Percentiles rank a stretch among this genome's conserved stretches.
Evolutionary conservation across 2,888 invertebrate species (phyloP).

Genomic region (Nomada hirtipes): DNA sequence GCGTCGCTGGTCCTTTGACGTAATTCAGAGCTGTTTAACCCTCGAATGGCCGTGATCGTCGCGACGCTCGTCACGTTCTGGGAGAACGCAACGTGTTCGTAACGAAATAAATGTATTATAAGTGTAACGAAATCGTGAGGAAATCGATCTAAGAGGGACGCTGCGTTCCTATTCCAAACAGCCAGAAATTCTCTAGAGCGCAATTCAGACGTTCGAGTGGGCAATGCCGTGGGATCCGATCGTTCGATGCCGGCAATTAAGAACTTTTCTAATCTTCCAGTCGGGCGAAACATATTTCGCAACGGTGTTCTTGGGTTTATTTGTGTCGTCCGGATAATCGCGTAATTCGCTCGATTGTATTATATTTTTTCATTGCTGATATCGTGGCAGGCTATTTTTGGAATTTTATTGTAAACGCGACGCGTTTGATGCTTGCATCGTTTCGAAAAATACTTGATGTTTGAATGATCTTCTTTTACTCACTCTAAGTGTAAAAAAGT

Average conservation of each 20-base stretch:
- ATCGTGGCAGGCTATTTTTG: too few relatives aligned
- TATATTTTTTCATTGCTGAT: too few relatives aligned
- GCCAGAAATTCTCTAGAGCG: constrained; percentile 19
- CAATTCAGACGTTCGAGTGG: constrained; percentile 11
- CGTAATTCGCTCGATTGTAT: too few relatives aligned
- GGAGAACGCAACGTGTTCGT: neutral
- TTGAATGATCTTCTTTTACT: too few relatives aligned
- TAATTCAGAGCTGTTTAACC: constrained; percentile 22
- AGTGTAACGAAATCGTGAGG: constrained; percentile 19
- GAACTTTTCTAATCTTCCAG: constrained; percentile 24
- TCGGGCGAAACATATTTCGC: constrained; percentile 11
- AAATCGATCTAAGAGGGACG: constrained; percentile 14
- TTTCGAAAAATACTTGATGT: too few relatives aligned
- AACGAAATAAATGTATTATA: too few relatives aligned
- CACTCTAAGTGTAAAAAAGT: too few relatives aligned
- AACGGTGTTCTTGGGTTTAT: neutral
- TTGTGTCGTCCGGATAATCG: too few relatives aligned
- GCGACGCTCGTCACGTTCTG: neutral
- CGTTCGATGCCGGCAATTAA: constrained; percentile 39
- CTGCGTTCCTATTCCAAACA: constrained; percentile 19
- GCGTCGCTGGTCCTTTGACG: neutral
- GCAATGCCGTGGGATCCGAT: neutral
- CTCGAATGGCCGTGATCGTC: constrained; percentile 8
- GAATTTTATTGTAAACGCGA: too few relatives aligned
- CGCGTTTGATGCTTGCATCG: too few relatives aligned